These are phyloP conservation scores for Eumerus sabulonum DNA, from an alignment of 2,888 invertebrate species.

Conservation along the genomic window DNA sequence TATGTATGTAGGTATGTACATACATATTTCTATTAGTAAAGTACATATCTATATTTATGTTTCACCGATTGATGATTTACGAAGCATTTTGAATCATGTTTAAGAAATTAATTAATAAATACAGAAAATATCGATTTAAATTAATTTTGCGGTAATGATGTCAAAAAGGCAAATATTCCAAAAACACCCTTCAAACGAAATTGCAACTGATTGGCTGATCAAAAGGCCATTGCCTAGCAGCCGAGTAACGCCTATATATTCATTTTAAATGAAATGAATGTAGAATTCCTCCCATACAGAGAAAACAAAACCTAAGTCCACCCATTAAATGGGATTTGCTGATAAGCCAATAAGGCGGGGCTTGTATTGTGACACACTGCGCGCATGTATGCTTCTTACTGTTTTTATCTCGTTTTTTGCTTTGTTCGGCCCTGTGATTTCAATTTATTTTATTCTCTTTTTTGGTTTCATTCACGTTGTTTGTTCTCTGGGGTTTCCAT, in stretches of 20 bases:
- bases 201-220: conserved; percentile 39
- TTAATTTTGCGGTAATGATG: conserved; percentile 55
- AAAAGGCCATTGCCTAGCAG: conserved; percentile 27
- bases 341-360: conserved; percentile 29
- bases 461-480: conserved; percentile 34
- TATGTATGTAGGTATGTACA: not conserved
- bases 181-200: conserved; percentile 33
- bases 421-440: too few species aligned
- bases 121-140: conserved; percentile 59
- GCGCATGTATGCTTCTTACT: conserved; percentile 34
- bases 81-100: conserved; percentile 53
- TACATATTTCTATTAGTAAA: too few species aligned
- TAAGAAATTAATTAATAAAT: conserved; percentile 59
- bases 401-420: not conserved
- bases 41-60: not conserved
- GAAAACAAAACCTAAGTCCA: conserved; percentile 1
- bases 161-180: conserved; percentile 52
- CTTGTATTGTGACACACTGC: not conserved
- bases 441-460: not conserved
- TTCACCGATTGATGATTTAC: conserved; percentile 42
- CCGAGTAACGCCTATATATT: conserved; percentile 44
- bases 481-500: conserved; percentile 52
- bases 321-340: conserved; percentile 44
- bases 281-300: conserved; percentile 34
- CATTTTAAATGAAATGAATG: conserved; percentile 7